Conservation (phyloP, 2,113 vertebrate species). For the Myrmophylax atrothorax region DNA sequence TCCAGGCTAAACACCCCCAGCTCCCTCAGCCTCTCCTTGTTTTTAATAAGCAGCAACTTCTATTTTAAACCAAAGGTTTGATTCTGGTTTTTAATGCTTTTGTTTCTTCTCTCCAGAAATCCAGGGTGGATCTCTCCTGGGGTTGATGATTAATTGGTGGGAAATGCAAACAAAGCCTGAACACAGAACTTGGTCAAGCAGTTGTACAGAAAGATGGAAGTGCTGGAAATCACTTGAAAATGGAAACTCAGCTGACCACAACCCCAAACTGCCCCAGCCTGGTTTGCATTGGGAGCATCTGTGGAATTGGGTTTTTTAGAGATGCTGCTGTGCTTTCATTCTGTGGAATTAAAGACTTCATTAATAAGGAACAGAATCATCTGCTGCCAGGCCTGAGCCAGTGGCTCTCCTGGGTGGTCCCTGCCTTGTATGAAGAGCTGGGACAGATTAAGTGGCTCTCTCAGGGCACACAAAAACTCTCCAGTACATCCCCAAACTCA, state of each 20-base stretch:
- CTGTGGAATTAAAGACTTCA: slow-evolving; percentile 12
- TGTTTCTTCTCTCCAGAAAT: neutral
- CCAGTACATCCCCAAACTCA: neutral
- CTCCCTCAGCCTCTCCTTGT: no score
- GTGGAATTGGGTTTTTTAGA: neutral
- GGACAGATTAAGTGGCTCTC: neutral
- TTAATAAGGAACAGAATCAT: slow-evolving; percentile 52
- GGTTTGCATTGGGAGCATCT: slow-evolving; percentile 36
- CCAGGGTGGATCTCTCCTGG: neutral
- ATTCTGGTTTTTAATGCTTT: neutral
- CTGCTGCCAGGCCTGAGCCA: slow-evolving; percentile 23
- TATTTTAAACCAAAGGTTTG: neutral
- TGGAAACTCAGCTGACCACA: neutral
- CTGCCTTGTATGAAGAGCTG: neutral
- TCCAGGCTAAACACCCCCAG: no score
- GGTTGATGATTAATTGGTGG: neutral
- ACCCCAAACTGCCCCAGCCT: neutral
- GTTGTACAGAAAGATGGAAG: neutral
- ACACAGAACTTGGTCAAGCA: neutral
- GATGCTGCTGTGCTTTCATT: slow-evolving; percentile 14
- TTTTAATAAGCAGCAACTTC: neutral
- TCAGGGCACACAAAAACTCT: neutral
- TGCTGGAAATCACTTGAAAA: neutral
- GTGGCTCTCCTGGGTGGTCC: slow-evolving; percentile 45
- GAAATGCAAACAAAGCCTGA: neutral